These are phyloP conservation scores for Gryllus longicercus DNA, from an alignment of 2,888 invertebrate genomes.

Conservation along the genomic window DNA sequence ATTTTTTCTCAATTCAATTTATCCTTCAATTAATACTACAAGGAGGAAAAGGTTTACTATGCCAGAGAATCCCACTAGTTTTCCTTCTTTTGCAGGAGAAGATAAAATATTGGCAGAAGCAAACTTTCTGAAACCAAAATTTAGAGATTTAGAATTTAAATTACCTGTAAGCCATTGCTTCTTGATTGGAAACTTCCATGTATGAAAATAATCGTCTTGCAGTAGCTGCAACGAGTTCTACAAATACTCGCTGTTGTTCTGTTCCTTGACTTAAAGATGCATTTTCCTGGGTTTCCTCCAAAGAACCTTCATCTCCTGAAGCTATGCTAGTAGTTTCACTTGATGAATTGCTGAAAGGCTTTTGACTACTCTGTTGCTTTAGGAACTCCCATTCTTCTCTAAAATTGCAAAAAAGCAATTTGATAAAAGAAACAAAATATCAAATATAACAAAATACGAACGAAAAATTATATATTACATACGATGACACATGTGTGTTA, in stretches of 20 bases:
- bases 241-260: conserved; percentile 76
- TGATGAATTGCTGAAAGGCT: conserved; percentile 30
- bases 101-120: neutral
- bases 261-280: conserved; percentile 48
- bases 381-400: conserved; percentile 94
- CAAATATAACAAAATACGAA: neutral
- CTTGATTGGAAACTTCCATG: conserved; percentile 72
- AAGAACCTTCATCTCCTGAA: conserved; percentile 44
- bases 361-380: conserved; percentile 49
- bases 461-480: conserved; percentile 47
- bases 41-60: no score
- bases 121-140: neutral
- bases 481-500: conserved; percentile 94
- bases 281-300: conserved; percentile 45
- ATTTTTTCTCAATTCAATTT: no score
- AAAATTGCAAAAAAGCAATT: conserved; percentile 24
- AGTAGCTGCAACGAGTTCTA: conserved; percentile 71
- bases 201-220: conserved; percentile 72
- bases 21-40: no score
- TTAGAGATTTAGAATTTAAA: neutral
- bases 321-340: conserved; percentile 37
- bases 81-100: neutral
- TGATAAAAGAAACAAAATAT: neutral
- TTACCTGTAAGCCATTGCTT: conserved; percentile 62
- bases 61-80: no score